Evolutionary conservation across 2,888 invertebrate genomes (phyloP).

Genomic region (Chelonus formosanus): DNA sequence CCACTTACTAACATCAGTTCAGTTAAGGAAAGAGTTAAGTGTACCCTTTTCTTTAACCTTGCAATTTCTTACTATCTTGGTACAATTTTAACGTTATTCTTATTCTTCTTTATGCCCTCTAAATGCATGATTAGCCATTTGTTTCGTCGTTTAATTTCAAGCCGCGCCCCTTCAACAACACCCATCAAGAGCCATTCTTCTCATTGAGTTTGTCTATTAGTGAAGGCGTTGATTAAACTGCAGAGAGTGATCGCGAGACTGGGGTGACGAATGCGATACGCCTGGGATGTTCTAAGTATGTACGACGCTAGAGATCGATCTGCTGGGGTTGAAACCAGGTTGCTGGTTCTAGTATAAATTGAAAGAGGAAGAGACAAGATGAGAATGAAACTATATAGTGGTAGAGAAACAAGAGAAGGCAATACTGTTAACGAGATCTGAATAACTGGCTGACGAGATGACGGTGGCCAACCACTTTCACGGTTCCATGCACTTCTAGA

Average conservation of each 20-base stretch:
- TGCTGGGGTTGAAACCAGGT: constrained; percentile 15
- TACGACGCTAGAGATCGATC: constrained; percentile 10
- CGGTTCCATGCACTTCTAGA: constrained; percentile 42
- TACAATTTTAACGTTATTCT: constrained; percentile 6
- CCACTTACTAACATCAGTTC: too few relatives aligned
- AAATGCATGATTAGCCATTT: constrained; percentile 62
- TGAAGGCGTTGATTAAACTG: constrained; percentile 62
- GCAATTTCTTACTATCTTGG: neutral
- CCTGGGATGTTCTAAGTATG: constrained; percentile 25
- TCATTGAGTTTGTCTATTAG: constrained; percentile 62
- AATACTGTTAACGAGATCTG: constrained; percentile 51
- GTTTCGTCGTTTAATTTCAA: constrained; percentile 61
- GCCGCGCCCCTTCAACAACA: constrained; percentile 45
- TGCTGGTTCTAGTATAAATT: constrained; percentile 27
- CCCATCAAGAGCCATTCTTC: constrained; percentile 57
- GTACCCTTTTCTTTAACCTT: neutral
- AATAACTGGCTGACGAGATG: constrained; percentile 51
- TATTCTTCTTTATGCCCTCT: constrained; percentile 34
- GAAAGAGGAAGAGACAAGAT: constrained; percentile 11
- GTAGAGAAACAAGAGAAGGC: constrained; percentile 18
- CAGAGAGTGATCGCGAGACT: constrained; percentile 36
- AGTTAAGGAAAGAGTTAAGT: too few relatives aligned
- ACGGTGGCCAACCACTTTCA: constrained; percentile 47
- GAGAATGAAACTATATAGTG: constrained; percentile 18
- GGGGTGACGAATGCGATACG: constrained; percentile 34